Evolutionary conservation across 1,140 invertebrate species (phyloP), one percentile per base, ranked within the genome.

Genomic region (Bicyclus anynana): DNA sequence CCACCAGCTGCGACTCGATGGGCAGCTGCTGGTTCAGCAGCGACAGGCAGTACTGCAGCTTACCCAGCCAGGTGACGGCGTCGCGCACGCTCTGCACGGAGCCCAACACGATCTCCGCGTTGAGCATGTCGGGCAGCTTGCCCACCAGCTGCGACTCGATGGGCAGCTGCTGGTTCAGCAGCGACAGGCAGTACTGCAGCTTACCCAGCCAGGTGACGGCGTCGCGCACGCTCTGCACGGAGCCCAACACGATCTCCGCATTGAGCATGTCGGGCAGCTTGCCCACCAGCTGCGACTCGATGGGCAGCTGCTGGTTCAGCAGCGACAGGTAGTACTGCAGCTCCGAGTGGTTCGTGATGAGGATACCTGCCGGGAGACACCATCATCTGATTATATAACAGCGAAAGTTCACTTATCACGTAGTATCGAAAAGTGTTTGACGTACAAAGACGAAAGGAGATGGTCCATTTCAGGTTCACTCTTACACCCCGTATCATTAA

Each of bases 261-360:
- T 99, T 99, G 9, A 99, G 89, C 92, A 98, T 97, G 78, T 99
- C 98, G 0, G 98, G 94, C 59, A 99, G 89, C 88, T 96, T 96
- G 17, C 92, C 91, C 5, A 97, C 90, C 47, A 97, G 85, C 79
- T 97, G 96, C 0, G 95, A 96, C 80, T 97, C 96, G 40, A 97
- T 96, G 0, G 95, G 95, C 44, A 98, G 87, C 83, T 99, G 98
- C 82, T 99, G 98, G 90, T 99, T 99, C 58, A 99, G 91, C 16
- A 99, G 90, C 0, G 98, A 99, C 9, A 99, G 90, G 88, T 99
- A 99, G 84, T 98, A 99, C 75, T 99, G 98, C 3, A 99, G 91
- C 89, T 99, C 98, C 67, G 96, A 97, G 85, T 99, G 98, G 86
- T 99, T 99, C 0, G 99, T 99, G 26, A 99, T 98, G 12, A 99